Evolutionary conservation across 2,113 vertebrate species (phyloP), one percentile per base, ranked within the genome.

Genomic region (Holacanthus passer): DNA sequence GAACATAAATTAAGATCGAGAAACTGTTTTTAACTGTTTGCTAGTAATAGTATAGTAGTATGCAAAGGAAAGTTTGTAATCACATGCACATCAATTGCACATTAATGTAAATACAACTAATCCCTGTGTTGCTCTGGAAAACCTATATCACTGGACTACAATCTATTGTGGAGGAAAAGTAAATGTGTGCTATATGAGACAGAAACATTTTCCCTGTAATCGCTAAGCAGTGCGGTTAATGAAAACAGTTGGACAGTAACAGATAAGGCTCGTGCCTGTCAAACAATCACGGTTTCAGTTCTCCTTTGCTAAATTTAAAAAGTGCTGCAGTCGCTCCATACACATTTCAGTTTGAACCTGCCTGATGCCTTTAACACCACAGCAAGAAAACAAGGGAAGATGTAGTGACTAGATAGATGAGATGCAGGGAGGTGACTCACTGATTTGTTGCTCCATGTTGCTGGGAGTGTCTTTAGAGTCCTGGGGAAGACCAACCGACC

Each of bases 401-500:
- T 1, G 10, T 29, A 19, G 32, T 7, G 22, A 19, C 16, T 1
- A n/a, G 17, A 22, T 17, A 29, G 14, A 41, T 41, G 62, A 45
- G 6, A 50, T 19, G 8, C 4, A 50, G 13, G 5, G 6, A 14
- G 52, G 24, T 19, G 10, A 31, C 94, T 96, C 88, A 97, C 96
- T 93, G 86, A 68, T 67, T 91, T 32, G 93, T 19, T 85, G 86
- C 22, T 94, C 95, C 95, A 96, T 95, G 90, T 39, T 90, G 81
- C 83, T 58, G 35, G 68, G 79, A 74, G 86, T 85, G 82, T 90
- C 82, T 69, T 85, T 79, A 39, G 89, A n/a, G 71, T 94, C 91
- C 88, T 89, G 93, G 82, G 94, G 92, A 39, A 89, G 90, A 65
- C 95, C 95, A 43, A 97, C 96, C 56, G 94, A 95, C 96, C 96